Conservation (phyloP, 2,888 invertebrate genomes). For the Mythimna pallens region DNA sequence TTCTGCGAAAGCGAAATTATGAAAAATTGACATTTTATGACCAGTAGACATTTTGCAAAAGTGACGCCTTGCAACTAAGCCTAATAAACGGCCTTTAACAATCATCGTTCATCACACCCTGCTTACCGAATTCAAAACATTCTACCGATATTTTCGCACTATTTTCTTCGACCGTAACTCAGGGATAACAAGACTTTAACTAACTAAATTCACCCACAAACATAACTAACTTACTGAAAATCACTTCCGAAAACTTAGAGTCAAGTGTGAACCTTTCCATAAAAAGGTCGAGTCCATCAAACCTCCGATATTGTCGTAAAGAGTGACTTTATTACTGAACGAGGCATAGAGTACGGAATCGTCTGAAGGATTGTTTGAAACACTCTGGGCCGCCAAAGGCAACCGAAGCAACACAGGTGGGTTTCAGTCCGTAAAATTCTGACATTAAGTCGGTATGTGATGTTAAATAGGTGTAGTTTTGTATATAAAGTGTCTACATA, state of each 20-base stretch:
- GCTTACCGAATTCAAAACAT: not conserved
- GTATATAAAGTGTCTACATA: no score
- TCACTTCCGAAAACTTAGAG: slow-evolving; percentile 59
- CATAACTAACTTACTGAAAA: slow-evolving; percentile 50
- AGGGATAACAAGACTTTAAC: slow-evolving; percentile 9
- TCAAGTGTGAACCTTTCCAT: slow-evolving; percentile 51
- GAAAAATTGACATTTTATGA: no score
- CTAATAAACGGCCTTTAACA: not conserved
- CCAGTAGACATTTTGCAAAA: no score
- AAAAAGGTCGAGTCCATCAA: slow-evolving; percentile 55
- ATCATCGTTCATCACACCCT: not conserved
- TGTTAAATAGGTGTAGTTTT: no score
- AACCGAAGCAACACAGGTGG: no score
- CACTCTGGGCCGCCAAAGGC: no score
- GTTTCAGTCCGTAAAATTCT: no score
- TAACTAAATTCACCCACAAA: slow-evolving; percentile 22
- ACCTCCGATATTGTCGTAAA: slow-evolving; percentile 58
- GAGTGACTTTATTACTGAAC: slow-evolving; percentile 57
- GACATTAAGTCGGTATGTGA: no score
- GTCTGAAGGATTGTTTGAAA: no score
- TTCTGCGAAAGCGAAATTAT: no score
- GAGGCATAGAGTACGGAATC: slow-evolving; percentile 3
- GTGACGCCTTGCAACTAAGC: no score
- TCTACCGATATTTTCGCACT: not conserved
- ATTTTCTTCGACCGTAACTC: not conserved